Conservation (phyloP, 2,888 invertebrate species). For the Syrphus vitripennis region DNA sequence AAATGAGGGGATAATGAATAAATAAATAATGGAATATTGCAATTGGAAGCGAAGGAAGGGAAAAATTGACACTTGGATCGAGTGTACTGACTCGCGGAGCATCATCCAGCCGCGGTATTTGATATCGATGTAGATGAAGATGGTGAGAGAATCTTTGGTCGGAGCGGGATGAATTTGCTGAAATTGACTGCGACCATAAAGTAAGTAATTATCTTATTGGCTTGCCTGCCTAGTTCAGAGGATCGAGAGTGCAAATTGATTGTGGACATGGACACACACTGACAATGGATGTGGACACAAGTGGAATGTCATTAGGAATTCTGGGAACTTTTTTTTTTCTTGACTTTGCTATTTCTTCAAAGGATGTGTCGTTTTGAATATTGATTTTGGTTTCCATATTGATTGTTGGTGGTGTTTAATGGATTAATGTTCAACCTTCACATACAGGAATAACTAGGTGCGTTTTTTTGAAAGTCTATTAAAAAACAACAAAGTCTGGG, state of each 20-base stretch:
- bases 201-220: conserved; percentile 65
- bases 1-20: conserved; percentile 60
- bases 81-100: conserved; percentile 55
- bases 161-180: conserved; percentile 54
- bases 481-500: no score
- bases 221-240: conserved; percentile 20
- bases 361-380: conserved; percentile 37
- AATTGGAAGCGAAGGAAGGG: conserved; percentile 33
- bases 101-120: background rate
- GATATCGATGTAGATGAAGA: background rate
- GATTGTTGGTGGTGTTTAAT: background rate
- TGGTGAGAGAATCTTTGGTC: background rate
- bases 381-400: conserved; percentile 20
- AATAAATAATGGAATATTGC: conserved; percentile 45
- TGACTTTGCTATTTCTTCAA: conserved; percentile 32
- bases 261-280: conserved; percentile 21
- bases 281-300: conserved; percentile 33
- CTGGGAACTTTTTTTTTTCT: conserved; percentile 42
- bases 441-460: background rate
- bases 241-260: conserved; percentile 32
- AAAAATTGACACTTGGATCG: conserved; percentile 57
- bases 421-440: conserved; percentile 13
- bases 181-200: conserved; percentile 51
- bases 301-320: conserved; percentile 57
- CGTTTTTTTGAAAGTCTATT: background rate